These are phyloP conservation scores for Paramormyrops hopkinsi DNA, from an alignment of 2,797 vertebrate genomes.

Conservation along the genomic window DNA sequence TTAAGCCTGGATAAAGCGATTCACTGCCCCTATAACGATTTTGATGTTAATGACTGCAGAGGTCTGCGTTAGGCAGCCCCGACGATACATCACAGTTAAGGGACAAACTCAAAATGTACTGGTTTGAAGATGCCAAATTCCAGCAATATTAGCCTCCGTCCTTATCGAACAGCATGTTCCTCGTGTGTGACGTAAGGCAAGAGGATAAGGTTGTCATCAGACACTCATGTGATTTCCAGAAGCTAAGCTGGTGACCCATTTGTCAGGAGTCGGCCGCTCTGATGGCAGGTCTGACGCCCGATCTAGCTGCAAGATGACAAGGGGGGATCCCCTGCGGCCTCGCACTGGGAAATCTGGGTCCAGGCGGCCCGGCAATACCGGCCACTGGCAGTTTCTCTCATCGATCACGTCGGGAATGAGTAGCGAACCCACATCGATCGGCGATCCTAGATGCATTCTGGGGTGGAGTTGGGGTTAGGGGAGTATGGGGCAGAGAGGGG, in stretches of 20 bases:
- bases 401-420: conserved; percentile 28
- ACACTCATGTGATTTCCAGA: background rate
- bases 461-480: background rate
- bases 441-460: conserved; percentile 22
- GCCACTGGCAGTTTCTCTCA: conserved; percentile 23
- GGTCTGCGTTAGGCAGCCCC: background rate
- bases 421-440: conserved; percentile 33
- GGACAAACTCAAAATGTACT: background rate
- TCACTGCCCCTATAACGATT: background rate
- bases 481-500: background rate
- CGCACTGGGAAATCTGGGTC: background rate
- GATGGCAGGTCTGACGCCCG: background rate
- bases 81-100: background rate
- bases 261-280: background rate
- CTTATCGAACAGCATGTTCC: background rate
- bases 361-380: conserved; percentile 18
- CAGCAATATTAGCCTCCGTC: background rate
- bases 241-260: background rate
- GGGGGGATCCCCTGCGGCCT: background rate
- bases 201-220: background rate
- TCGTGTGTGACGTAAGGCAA: background rate
- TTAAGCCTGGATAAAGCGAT: background rate
- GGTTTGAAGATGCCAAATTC: background rate
- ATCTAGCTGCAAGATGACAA: background rate
- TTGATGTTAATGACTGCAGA: background rate